A percentile compares a stretch with the other conserved stretches of the same genome.
Conservation (phyloP, 2,797 vertebrate species). For the Peromyscus eremicus region DNA sequence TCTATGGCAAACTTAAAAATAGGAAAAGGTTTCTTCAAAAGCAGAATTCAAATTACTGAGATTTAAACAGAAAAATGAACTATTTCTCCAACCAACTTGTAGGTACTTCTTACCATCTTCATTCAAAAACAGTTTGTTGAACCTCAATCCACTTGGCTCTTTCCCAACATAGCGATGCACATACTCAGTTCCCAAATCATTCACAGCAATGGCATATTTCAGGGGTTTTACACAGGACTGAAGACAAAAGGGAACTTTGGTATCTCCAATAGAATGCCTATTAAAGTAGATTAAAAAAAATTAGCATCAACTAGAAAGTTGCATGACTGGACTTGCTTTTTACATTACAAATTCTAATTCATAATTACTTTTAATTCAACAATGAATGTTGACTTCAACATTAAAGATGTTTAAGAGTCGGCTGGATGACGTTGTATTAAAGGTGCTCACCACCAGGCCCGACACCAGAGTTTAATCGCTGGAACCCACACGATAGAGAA, state of each 20-base stretch:
- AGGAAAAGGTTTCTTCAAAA: constrained; percentile 29
- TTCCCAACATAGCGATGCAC: constrained; percentile 99
- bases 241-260: constrained; percentile 99
- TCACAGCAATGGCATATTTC: constrained; percentile 97
- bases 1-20: not conserved
- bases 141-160: constrained; percentile 97
- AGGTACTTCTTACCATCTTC: constrained; percentile 95
- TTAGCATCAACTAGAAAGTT: not conserved
- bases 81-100: not conserved
- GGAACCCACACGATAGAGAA: not conserved
- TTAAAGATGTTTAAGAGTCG: constrained; percentile 17
- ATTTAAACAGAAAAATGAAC: constrained; percentile 50
- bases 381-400: constrained; percentile 39
- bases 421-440: not conserved
- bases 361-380: constrained; percentile 47
- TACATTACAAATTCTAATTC: constrained; percentile 54
- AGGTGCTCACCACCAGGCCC: not conserved
- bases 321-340: not conserved
- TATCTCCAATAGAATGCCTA: constrained; percentile 98
- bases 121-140: constrained; percentile 99
- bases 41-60: not conserved
- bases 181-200: constrained; percentile 98
- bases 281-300: constrained; percentile 56
- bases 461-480: not conserved
- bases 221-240: constrained; percentile 99